Conservation (phyloP, 2,888 invertebrate species). For the Ormyrus rosae region DNA sequence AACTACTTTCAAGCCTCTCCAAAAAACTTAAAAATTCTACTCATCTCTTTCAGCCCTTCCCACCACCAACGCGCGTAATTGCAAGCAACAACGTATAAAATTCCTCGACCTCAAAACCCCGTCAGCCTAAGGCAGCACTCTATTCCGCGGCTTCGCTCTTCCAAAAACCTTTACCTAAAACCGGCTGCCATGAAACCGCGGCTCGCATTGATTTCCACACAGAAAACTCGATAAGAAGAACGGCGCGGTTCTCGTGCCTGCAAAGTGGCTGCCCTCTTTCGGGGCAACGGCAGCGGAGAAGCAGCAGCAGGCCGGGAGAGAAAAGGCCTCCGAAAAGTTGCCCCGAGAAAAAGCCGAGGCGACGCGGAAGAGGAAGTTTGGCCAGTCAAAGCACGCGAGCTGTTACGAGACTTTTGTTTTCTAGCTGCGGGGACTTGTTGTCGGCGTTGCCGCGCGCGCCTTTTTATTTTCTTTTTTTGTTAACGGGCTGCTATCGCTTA, state of each 20-base stretch:
- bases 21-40: no score
- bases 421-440: constrained; percentile 25
- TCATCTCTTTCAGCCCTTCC: no score
- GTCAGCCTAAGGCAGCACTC: no score
- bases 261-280: no score
- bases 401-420: constrained; percentile 48
- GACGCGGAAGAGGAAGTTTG: constrained; percentile 34
- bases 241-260: no score
- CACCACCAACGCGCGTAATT: no score
- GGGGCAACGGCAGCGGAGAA: no score
- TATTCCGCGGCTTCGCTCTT: no score
- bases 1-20: no score
- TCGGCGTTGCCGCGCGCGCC: constrained; percentile 4
- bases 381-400: constrained; percentile 52
- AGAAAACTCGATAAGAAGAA: constrained; percentile 51
- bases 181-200: constrained; percentile 13
- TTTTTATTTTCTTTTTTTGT: constrained; percentile 34
- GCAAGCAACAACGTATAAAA: no score
- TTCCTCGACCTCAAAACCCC: no score
- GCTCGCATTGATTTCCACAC: constrained; percentile 50
- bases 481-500: constrained; percentile 38
- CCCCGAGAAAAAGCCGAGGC: constrained; percentile 15
- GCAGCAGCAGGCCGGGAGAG: not conserved
- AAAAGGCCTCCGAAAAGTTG: constrained; percentile 30
- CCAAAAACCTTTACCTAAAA: no score